Evolutionary conservation across 2,888 invertebrate species (phyloP), one percentile per base, ranked within the genome.

Genomic region (Agriopis leucophaearia): DNA sequence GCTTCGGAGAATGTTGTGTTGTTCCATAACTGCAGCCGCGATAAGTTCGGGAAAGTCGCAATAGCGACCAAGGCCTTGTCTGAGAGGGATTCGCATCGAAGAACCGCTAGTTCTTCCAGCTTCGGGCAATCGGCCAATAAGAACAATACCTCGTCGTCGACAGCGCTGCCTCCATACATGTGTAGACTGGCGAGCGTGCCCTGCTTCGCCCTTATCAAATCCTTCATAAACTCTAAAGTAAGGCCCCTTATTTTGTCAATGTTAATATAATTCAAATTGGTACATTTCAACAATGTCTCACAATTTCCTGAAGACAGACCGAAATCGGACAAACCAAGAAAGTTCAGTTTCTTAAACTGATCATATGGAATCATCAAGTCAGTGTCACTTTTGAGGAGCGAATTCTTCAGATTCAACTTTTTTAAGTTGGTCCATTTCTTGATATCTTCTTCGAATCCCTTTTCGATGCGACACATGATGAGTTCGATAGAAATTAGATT

Each of bases 21-120:
- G 74, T 94, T 93, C 94, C 94, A 94, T 69, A 94, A 81, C 72
- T 90, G 90, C 71, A 94, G 81, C 72, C 87, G 86, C 68, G 86
- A 77, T 69, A 93, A 75, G 16, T 76, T 75, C 70, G 81, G 81
- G 16, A 92, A 81, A 66, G 84, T 79, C 27, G 80, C 76, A 47
- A 94, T 73, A 55, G 78, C 75, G 12, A 85, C 72, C 13, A 94
- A 79, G 13, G 90, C 91, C 42, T 74, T 77, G 72, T 94, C 92
- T 0, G 91, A 90, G 1, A 94, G 84, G 69, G 78, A 82, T 73
- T 94, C 92, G 74, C 94, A 91, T 56, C 90, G 83, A 69, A 89
- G 85, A 65, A 94, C 90, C 42, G 89, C 89, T 36, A 94, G 83
- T 74, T 92, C 90, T 67, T 80, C 84, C 61, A 94, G 76, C n/a